Base-by-base conservation (phyloP, 2,888 invertebrate species). In the Dermolepida albohirtum region DNA sequence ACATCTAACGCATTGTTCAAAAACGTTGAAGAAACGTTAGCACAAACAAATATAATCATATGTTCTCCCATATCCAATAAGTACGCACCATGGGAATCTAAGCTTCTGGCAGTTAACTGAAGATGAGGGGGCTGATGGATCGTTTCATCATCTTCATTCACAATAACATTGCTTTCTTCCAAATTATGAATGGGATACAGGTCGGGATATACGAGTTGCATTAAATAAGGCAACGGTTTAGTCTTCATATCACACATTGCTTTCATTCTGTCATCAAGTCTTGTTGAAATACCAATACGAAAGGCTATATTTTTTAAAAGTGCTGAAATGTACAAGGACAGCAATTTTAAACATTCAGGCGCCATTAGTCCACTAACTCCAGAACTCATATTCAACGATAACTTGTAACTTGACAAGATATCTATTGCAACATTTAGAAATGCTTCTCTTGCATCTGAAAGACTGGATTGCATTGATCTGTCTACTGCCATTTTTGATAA, bases 401-500 rank as follows among this genome's bases (percentile, higher is more conserved):
- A 78, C 79, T 90, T 90, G 79, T 90, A 95, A 66, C 94, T 89
- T 70, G 90, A 89, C 57, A 96, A 83, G 71, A 94, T 92, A 86
- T 99, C 99, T 68, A 96, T 90, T 0, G 93, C 95, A 22, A 96
- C 97, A 85, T 97, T 98, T 74, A 97, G 93, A 66, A 99, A 89
- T 10, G 98, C 99, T 82, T 99, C 99, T 47, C 97, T 88, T 0
- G 98, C 98, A 83, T 99, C 98, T 6, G 92, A 87, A 79, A 98
- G 85, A 55, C 93, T 95, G 27, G 95, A 92, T 47, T 92, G 88
- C 77, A 93, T 86, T 71, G 95, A 94, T 50, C 97, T 88, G 83
- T 99, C 98, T 69, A 96, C 97, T 71, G 97, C 98, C 97, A 99
- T 98, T 88, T 98, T 98, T 22, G 95, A 90, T 29, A 99, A 86